Percentiles rank a stretch among this genome's conserved stretches.
Conservation (phyloP, 2,113 vertebrate species). For the Nipponia nippon region DNA sequence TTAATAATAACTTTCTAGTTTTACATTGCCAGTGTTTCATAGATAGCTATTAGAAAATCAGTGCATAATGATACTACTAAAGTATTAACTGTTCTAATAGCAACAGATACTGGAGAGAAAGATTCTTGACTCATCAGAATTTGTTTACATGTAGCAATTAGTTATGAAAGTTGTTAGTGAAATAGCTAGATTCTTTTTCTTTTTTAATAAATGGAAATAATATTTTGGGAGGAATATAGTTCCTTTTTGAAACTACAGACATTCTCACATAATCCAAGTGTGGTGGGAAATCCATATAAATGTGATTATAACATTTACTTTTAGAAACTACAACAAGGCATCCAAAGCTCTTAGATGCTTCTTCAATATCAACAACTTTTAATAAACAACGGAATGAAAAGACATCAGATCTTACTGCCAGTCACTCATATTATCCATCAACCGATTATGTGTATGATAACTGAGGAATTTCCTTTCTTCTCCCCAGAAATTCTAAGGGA, state of each 20-base stretch:
- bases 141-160: background rate
- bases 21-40: background rate
- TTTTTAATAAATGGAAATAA: background rate
- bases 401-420: background rate
- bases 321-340: background rate
- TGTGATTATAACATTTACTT: background rate
- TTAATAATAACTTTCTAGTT: background rate
- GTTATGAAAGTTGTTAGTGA: background rate
- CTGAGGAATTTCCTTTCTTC: background rate
- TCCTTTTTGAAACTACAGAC: background rate
- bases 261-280: background rate
- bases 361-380: background rate
- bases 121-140: background rate
- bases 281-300: background rate
- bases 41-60: conserved; percentile 11
- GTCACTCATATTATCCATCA: background rate
- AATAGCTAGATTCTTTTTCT: background rate
- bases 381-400: background rate
- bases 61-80: background rate
- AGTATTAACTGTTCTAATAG: background rate
- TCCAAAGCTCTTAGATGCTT: background rate
- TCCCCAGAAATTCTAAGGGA: background rate
- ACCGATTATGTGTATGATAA: background rate
- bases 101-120: background rate
- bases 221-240: background rate